These are phyloP conservation scores for Ursus arctos DNA, from an alignment of 2,113 vertebrate species.

Conservation along the genomic window DNA sequence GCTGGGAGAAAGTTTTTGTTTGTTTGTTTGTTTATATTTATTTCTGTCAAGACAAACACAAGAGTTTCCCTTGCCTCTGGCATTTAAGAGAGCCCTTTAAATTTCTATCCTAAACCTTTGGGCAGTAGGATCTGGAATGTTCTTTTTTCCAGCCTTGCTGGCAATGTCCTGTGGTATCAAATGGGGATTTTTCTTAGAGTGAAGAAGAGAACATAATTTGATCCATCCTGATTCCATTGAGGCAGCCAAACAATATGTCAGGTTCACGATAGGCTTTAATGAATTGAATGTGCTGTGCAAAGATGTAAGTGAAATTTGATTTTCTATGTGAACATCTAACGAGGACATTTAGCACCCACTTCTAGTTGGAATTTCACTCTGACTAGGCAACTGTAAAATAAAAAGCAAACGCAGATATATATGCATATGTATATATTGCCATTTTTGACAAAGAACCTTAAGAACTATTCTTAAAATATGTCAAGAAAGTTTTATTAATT, in stretches of 20 bases:
- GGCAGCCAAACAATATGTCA: not conserved
- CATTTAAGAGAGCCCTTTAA: not conserved
- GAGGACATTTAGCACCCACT: not conserved
- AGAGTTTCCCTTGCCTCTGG: not conserved
- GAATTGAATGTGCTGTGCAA: not conserved
- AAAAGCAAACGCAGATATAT: not conserved
- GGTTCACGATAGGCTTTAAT: not conserved
- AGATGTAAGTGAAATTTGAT: not conserved
- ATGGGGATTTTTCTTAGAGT: not conserved
- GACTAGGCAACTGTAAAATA: not conserved
- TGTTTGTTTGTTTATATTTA: not conserved
- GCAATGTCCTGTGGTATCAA: not conserved
- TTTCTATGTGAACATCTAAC: not conserved
- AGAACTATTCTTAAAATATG: not conserved
- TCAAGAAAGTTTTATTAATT: constrained; percentile 43
- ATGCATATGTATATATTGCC: not conserved
- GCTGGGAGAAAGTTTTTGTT: not conserved
- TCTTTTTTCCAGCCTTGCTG: not conserved
- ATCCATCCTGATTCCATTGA: not conserved
- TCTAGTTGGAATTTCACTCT: not conserved
- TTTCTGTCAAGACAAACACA: not conserved
- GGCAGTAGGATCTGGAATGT: not conserved
- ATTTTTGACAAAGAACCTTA: not conserved
- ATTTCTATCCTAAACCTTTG: not conserved
- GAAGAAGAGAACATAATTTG: not conserved